Percentiles rank a stretch among this genome's conserved stretches.
phyloP scores from a whole-genome alignment of 2,888 invertebrate genomes.

The Sinotaia quadrata region DNA sequence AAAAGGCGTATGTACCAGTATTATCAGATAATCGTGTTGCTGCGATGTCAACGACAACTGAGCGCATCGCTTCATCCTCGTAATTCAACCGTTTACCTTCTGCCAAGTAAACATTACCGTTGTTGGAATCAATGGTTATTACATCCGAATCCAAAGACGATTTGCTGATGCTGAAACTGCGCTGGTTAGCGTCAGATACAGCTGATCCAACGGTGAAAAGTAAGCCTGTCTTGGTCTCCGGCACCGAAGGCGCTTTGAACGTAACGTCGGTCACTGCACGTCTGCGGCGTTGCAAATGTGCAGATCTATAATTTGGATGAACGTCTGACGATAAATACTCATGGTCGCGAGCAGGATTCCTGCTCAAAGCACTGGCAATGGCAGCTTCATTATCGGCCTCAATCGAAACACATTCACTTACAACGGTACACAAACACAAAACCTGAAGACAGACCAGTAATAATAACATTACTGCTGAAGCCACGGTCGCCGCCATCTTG shows the following conservation, averaged over 20 bases:
- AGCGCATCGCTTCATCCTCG: constrained; percentile 79
- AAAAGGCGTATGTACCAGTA: constrained; percentile 52
- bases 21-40: constrained; percentile 44
- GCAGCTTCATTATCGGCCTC: too few relatives aligned
- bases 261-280: constrained; percentile 12
- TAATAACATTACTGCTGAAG: background rate
- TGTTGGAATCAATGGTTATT: constrained; percentile 33
- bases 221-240: constrained; percentile 11
- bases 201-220: constrained; percentile 7
- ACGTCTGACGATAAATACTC: constrained; percentile 13
- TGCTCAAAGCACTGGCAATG: too few relatives aligned
- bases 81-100: constrained; percentile 74
- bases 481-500: constrained; percentile 25
- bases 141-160: constrained; percentile 18
- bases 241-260: constrained; percentile 7
- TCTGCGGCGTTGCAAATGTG: constrained; percentile 11
- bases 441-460: constrained; percentile 8
- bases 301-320: background rate
- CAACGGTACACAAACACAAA: constrained; percentile 10
- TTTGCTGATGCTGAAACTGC: constrained; percentile 14
- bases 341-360: background rate
- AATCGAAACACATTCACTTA: too few relatives aligned
- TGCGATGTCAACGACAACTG: constrained; percentile 51
- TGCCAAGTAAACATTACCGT: constrained; percentile 48
- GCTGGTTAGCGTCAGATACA: background rate